phyloP scores from a whole-genome alignment of 2,888 invertebrate genomes.

The Molanna angustata region DNA sequence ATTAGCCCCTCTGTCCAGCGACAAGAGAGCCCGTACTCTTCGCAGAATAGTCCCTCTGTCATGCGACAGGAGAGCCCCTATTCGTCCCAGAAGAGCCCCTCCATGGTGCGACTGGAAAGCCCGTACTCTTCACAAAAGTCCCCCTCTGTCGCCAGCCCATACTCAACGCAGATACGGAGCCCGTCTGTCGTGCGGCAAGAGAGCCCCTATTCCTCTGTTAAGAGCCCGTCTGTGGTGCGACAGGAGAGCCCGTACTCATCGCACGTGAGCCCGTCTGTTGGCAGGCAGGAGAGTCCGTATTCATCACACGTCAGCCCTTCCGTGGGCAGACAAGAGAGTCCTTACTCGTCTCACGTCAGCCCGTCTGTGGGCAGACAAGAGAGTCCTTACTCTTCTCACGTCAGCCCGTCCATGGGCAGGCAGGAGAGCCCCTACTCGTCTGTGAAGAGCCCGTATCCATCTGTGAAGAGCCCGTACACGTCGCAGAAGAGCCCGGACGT shows the following conservation, averaged over 20 bases:
- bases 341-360: slow-evolving; percentile 40
- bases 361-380: slow-evolving; percentile 17
- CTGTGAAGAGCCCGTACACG: slow-evolving; percentile 13
- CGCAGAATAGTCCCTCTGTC: slow-evolving; percentile 25
- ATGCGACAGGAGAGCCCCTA: slow-evolving; percentile 37
- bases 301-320: slow-evolving; percentile 18
- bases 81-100: slow-evolving; percentile 36
- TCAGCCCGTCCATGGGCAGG: slow-evolving; percentile 18
- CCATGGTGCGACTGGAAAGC: slow-evolving; percentile 16
- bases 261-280: slow-evolving; percentile 44
- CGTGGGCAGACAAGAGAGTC: slow-evolving; percentile 14
- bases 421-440: slow-evolving; percentile 18
- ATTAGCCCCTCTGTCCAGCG: slow-evolving; percentile 42
- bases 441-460: slow-evolving; percentile 13
- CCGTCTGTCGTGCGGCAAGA: slow-evolving; percentile 9
- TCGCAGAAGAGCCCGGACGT: slow-evolving; percentile 36
- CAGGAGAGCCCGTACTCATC: slow-evolving; percentile 44
- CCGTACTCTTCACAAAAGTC: slow-evolving; percentile 17
- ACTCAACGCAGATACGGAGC: slow-evolving; percentile 42
- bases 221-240: slow-evolving; percentile 9
- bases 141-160: slow-evolving; percentile 37
- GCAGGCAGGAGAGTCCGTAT: slow-evolving; percentile 18
- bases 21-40: slow-evolving; percentile 26
- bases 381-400: slow-evolving; percentile 9
- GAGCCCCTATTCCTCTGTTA: slow-evolving; percentile 22